Base-by-base conservation (phyloP, 2,797 vertebrate species). In the Lagorchestes hirsutus region DNA sequence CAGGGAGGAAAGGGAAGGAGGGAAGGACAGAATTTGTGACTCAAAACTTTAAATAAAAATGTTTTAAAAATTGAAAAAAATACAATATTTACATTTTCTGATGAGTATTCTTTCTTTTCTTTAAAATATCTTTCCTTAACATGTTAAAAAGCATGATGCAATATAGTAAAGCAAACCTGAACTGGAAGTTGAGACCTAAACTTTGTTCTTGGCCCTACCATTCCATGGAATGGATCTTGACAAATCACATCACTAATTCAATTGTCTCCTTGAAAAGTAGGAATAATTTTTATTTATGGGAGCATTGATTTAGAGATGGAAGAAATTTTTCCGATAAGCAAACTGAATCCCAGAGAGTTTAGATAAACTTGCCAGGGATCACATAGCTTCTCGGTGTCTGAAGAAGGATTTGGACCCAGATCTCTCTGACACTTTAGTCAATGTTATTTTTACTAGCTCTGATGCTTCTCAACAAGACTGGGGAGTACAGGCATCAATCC, bases 91-190 rank as follows among this genome's bases (percentile, higher is more conserved):
- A 92, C 46, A 67, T 90, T 59, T 57, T 67, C 50, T n/a, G 13
- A 59, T 50, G 10, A 3, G 16, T 46, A 94, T 93, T 91, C 1
- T 90, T 62, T 57, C 91, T 93, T 82, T 94, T 11, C 34, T 91
- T 96, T 96, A 93, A 50, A 96, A 22, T 46, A 54, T 13, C 5
- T 55, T 90, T 90, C 29, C 11, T 5, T 55, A 3, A 92, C 13
- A 55, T 91, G 56, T 54, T 93, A 59, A 95, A 95, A 29, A 29
- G 28, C 9, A 58, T 28, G 52, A 93, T 87, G 8, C 82, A 74
- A 31, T 56, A 46, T 90, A 54, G 87, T 59, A 46, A 93, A 90
- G 34, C 24, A 92, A 59, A 28, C 52, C n/a, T 93, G 46, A 93
- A 62, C 46, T 67, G 3, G 55, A 91, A 95, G 93, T 95, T 5